These are phyloP conservation scores for Calycopis cecrops DNA, from an alignment of 1,140 invertebrate species.

Conservation along the genomic window DNA sequence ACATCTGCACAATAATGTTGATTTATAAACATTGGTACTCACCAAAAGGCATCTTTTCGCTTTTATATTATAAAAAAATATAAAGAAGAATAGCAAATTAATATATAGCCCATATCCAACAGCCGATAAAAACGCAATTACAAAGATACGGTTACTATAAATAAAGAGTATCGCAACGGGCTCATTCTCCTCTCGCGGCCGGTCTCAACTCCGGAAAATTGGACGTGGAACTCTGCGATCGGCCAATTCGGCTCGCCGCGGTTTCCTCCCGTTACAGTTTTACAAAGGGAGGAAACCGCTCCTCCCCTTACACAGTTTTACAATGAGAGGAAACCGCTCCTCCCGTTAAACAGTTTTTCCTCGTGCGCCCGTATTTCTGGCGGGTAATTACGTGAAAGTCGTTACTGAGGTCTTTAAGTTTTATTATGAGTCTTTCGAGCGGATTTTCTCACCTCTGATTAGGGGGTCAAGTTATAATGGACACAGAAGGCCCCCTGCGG, in stretches of 20 bases:
- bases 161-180: conserved; percentile 37
- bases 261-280: background rate
- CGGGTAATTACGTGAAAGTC: background rate
- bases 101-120: conserved; percentile 31
- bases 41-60: no score
- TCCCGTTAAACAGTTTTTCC: background rate
- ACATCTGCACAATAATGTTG: no score
- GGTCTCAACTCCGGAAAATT: conserved; percentile 18
- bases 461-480: background rate
- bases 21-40: no score
- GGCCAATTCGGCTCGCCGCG: background rate
- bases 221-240: background rate
- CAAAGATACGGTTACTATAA: conserved; percentile 32
- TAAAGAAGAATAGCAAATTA: background rate
- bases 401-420: background rate
- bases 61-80: no score
- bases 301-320: no score
- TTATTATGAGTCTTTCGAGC: background rate
- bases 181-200: conserved; percentile 32
- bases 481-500: no score
- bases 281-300: no score
- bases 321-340: no score
- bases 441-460: conserved; percentile 1
- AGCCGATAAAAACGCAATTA: conserved; percentile 36
- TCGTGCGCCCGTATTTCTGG: background rate